phyloP scores from a whole-genome alignment of 2,113 vertebrate genomes.

The Chrysemys picta region DNA sequence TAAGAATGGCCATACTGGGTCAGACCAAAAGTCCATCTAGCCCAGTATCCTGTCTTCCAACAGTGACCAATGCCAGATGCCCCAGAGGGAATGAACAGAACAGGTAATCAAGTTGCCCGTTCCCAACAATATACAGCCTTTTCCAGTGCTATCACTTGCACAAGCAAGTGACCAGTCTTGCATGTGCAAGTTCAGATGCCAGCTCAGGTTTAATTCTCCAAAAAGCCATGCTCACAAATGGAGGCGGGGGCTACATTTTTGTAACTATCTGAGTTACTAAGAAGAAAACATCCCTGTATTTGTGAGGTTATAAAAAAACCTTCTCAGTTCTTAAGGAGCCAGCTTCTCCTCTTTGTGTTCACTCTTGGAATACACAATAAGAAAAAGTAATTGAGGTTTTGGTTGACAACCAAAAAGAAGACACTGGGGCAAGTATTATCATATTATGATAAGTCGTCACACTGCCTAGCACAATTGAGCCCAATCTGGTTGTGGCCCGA shows the following conservation, averaged over 20 bases:
- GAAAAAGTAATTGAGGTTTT: neutral
- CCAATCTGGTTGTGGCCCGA: neutral
- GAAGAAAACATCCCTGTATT: neutral
- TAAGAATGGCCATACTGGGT: no score
- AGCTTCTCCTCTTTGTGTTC: neutral
- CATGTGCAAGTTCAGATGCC: fast-evolving
- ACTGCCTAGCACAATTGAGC: neutral
- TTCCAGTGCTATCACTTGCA: neutral
- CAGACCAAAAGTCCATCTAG: no score
- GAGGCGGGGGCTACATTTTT: fast-evolving
- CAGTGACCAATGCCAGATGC: no score
- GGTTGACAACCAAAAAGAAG: fast-evolving
- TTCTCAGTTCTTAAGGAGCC: neutral
- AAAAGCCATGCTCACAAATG: neutral
- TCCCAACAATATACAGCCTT: neutral
- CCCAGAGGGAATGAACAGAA: no score
- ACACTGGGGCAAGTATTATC: fast-evolving
- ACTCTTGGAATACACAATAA: neutral
- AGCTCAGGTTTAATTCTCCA: neutral
- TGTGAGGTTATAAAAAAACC: fast-evolving
- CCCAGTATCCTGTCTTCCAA: no score
- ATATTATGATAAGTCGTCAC: neutral
- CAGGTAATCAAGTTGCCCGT: neutral
- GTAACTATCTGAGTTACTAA: neutral
- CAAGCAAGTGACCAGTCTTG: neutral